Evolutionary conservation across 2,797 vertebrate genomes (phyloP), one percentile per base, ranked within the genome.

Genomic region (Salmo trutta): DNA sequence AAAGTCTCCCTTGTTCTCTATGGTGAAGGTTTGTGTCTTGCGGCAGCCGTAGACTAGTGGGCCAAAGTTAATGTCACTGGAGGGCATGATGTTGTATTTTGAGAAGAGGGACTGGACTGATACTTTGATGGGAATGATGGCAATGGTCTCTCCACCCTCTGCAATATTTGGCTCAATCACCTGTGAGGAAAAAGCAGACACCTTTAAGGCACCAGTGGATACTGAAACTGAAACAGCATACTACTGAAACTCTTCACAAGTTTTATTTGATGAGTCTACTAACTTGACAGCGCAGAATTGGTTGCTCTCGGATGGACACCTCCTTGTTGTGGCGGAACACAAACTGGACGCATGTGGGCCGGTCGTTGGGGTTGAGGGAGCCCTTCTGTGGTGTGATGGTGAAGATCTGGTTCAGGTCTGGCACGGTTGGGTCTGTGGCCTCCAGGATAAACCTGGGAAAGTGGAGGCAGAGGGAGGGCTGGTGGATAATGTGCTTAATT

Each of bases 281-380:
- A 67, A 98, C 97, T 92, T 97, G 93, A 87, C 96, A 98, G 12
- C 66, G 81, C 59, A 99, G 86, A 82, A 98, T 51, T 8, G 95
- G 88, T 19, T 95, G 92, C 24, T 94, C 91, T 56, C 71, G 91
- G 0, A 98, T 87, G 1, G 62, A 88, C 5, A 97, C 73, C 83
- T 97, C 96, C 33, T 24, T 89, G 71, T 84, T 92, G 24, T 94
- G 89, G 47, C 79, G 93, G 85, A 96, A 98, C 75, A 82, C 0
- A 17, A 99, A 82, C 69, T 96, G 93, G 41, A 98, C 84, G 1
- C 76, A 77, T 10, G 85, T 86, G 2, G 90, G 79, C 17, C 92
- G 92, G 14, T 96, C 93, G 0, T 74, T 84, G 74, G 88, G 76
- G 12, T 79, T 7, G 73, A 99, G 89, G 59, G 79, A 12, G 0